Conservation (phyloP, 2,888 invertebrate species). For the Harmothoe impar region DNA sequence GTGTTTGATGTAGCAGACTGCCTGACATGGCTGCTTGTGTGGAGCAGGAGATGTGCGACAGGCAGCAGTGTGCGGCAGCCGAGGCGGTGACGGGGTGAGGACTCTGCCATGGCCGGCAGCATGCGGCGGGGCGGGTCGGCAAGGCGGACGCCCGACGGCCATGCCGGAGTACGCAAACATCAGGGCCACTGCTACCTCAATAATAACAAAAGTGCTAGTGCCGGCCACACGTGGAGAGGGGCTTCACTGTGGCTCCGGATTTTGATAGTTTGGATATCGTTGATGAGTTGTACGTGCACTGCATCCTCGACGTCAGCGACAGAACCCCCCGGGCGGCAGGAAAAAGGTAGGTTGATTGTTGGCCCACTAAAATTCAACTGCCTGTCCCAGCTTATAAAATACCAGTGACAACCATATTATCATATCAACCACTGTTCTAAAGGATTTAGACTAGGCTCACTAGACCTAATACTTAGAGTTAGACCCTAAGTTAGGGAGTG, state of each 20-base stretch:
- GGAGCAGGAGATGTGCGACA: not conserved
- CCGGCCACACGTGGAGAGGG: not conserved
- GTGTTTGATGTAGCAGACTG: not conserved
- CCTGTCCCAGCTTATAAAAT: too few relatives aligned
- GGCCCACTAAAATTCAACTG: too few relatives aligned
- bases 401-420: too few relatives aligned
- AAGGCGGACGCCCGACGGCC: conserved; percentile 9
- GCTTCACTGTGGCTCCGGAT: conserved; percentile 11
- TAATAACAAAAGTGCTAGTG: not conserved
- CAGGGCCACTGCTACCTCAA: not conserved
- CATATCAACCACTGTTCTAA: too few relatives aligned
- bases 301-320: not conserved
- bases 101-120: conserved; percentile 6
- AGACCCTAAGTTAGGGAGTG: too few relatives aligned
- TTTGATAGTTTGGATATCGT: conserved; percentile 38
- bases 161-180: conserved; percentile 39
- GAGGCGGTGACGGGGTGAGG: conserved; percentile 41
- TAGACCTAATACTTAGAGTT: too few relatives aligned
- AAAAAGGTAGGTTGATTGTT: conserved; percentile 49
- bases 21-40: not conserved
- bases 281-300: not conserved
- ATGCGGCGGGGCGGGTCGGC: conserved; percentile 27
- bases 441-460: too few relatives aligned
- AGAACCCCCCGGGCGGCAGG: conserved; percentile 14
- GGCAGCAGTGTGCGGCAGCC: not conserved